Percentiles rank a stretch among this genome's conserved stretches.
These are phyloP conservation scores for Mus pahari DNA, from an alignment of 2,113 vertebrate species.

Conservation along the genomic window DNA sequence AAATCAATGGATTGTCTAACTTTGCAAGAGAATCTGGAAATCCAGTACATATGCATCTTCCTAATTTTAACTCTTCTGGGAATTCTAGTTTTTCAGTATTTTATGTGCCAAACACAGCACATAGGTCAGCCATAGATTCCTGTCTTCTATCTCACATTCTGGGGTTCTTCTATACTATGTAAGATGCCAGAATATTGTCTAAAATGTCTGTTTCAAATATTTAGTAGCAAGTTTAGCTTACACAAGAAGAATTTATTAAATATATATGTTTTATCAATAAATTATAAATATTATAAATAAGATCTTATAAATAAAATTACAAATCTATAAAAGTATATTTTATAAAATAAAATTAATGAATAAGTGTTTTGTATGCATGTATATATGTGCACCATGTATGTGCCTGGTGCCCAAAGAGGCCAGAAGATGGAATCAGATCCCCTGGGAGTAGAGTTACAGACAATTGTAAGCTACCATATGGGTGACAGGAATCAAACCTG, in stretches of 20 bases:
- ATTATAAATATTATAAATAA: not conserved
- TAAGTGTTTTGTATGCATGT: not conserved
- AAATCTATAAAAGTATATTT: not conserved
- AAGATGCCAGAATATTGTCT: not conserved
- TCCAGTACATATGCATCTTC: not conserved
- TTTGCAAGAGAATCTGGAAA: constrained; percentile 24
- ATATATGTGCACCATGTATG: not conserved
- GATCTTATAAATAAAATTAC: not conserved
- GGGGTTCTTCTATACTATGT: not conserved
- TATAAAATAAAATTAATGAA: not conserved
- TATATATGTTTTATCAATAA: not conserved
- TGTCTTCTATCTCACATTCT: not conserved
- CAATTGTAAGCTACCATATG: not conserved
- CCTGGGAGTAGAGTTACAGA: not conserved
- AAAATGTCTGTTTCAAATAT: not conserved
- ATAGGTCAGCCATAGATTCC: not conserved
- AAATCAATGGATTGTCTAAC: not conserved
- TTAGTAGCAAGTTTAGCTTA: not conserved
- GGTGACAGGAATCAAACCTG: not conserved
- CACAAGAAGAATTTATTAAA: not conserved
- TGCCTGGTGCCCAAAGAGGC: not conserved
- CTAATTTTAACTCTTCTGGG: not conserved
- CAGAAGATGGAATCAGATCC: not conserved
- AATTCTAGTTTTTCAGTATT: not conserved
- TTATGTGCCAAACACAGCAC: not conserved